Conservation (phyloP, 2,888 invertebrate species). For the Cheilosia variabilis region DNA sequence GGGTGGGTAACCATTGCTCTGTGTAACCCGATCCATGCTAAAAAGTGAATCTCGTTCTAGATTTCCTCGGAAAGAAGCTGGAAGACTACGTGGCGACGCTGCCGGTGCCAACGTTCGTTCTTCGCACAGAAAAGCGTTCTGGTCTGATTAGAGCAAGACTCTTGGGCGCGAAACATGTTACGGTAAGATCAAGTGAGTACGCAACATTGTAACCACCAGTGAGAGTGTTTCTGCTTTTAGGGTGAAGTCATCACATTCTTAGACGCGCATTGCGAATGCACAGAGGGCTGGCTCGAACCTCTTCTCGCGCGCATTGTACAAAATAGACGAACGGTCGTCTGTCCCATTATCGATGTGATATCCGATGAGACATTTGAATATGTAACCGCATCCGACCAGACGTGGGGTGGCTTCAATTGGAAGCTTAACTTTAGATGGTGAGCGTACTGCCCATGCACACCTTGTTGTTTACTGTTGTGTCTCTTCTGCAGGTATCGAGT, state of each 20-base stretch:
- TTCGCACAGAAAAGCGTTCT: constrained; percentile 95
- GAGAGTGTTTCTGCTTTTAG: constrained; percentile 68
- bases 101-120: constrained; percentile 93
- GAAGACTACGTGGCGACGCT: constrained; percentile 95
- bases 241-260: constrained; percentile 84
- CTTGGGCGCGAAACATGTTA: constrained; percentile 95
- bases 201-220: constrained; percentile 39
- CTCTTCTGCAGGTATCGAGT: constrained; percentile 92
- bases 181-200: constrained; percentile 87
- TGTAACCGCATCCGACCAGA: constrained; percentile 99
- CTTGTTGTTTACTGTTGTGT: not conserved
- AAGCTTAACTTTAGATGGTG: constrained; percentile 99
- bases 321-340: constrained; percentile 96
- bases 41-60: constrained; percentile 84
- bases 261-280: constrained; percentile 85
- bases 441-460: not conserved
- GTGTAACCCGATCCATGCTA: constrained; percentile 30
- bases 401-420: constrained; percentile 99
- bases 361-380: constrained; percentile 99
- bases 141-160: constrained; percentile 98
- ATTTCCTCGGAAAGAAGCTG: constrained; percentile 93
- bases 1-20: constrained; percentile 83
- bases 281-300: constrained; percentile 99
- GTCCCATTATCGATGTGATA: constrained; percentile 99
- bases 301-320: constrained; percentile 95